Percentiles rank a stretch among this genome's conserved stretches.
These are phyloP conservation scores for Tympanoctomys barrerae DNA, from an alignment of 2,797 vertebrate species.

Conservation along the genomic window DNA sequence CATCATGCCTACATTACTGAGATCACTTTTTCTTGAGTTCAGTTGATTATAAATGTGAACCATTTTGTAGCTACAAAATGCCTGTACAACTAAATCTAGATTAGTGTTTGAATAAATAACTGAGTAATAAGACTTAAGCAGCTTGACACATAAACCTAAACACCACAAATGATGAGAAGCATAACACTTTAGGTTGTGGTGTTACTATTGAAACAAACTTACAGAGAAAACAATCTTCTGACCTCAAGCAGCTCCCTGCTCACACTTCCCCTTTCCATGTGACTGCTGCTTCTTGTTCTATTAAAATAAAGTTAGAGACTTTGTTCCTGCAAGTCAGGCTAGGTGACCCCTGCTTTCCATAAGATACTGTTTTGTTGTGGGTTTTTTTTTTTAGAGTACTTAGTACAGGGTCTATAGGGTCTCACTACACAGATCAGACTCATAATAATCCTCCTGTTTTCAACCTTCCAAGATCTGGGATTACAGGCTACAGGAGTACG, in stretches of 20 bases:
- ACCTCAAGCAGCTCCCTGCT: background rate
- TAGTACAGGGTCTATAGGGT: too few species aligned
- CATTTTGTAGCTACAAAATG: background rate
- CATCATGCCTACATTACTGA: background rate
- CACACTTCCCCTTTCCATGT: background rate
- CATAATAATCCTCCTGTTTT: too few species aligned
- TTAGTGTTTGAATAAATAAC: background rate
- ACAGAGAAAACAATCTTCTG: background rate
- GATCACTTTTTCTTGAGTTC: background rate
- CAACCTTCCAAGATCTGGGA: too few species aligned
- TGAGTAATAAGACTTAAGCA: background rate
- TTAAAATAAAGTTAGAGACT: background rate
- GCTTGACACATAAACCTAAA: background rate
- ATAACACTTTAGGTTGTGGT: background rate
- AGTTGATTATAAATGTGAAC: background rate
- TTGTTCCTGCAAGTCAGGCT: background rate
- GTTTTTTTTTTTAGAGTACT: too few species aligned
- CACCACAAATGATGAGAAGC: background rate
- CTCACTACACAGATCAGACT: too few species aligned
- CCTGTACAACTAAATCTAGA: background rate
- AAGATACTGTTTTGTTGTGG: background rate
- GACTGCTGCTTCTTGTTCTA: background rate
- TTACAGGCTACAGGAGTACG: too few species aligned
- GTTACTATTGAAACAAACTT: background rate
- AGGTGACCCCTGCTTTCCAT: background rate